Evolutionary conservation across 2,797 vertebrate species (phyloP), one percentile per base, ranked within the genome.

Genomic region (Linurgus olivaceus): DNA sequence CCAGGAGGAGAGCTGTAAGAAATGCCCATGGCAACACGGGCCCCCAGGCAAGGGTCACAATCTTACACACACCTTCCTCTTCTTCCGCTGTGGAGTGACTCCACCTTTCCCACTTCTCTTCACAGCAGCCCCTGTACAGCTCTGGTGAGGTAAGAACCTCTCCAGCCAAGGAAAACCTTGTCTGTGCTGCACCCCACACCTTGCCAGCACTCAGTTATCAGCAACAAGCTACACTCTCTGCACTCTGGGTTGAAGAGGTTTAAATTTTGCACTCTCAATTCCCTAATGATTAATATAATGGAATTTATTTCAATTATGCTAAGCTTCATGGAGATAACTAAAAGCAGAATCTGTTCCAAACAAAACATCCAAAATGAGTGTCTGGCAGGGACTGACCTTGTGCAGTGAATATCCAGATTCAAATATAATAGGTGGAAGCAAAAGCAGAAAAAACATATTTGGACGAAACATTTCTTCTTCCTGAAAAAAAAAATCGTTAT

Each of bases 381-480:
- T 25, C 20, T 40, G 62, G 25, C 58, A 37, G 21, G 17, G 47
- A 31, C 97, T 97, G 74, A 99, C 99, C 98, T 99, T 99, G 92
- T 99, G 99, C 67, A 99, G 97, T 16, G 99, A 99, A 96, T 99
- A 99, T 89, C 99, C 99, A 6, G 99, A 99, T 93, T 99, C 99
- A 97, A 99, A 99, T 98, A 99, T 99, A 94, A 99, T 99, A 31
- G 99, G 99, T 6, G 99, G 99, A 80, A 99, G 98, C 78, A 99
- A 98, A 94, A 99, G 98, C 61, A 99, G 98, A 97, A 99, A 99
- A 98, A 99, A 99, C 99, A 99, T 99, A 97, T 99, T 99, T 92
- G 99, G 99, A 58, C 99, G 98, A 97, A 99, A 99, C 99, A 99
- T 99, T 96, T 99, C 99, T 97, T 99, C 99, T 96, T 99, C 99